These are phyloP conservation scores for Thaumetopoea pityocampa DNA, from an alignment of 1,140 invertebrate species.

Conservation along the genomic window DNA sequence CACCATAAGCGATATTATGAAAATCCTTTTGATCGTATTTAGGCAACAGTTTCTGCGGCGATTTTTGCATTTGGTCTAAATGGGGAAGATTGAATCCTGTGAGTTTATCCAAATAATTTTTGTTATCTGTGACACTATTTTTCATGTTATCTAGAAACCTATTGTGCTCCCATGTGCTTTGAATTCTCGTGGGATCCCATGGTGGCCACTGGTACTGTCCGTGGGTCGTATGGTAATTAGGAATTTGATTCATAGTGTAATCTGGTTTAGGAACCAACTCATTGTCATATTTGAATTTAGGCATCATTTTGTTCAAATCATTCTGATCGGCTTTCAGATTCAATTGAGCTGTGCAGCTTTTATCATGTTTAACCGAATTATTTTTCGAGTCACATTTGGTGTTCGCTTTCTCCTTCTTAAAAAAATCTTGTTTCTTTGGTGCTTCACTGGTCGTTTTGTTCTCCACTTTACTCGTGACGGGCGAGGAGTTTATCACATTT, in stretches of 20 bases:
- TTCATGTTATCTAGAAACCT: constrained; percentile 69
- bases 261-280: constrained; percentile 74
- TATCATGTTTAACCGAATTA: constrained; percentile 64
- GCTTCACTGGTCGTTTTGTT: constrained; percentile 54
- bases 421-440: constrained; percentile 74
- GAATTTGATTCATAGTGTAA: constrained; percentile 77
- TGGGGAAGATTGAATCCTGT: constrained; percentile 76
- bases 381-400: constrained; percentile 64
- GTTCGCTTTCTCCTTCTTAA: constrained; percentile 71
- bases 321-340: constrained; percentile 60
- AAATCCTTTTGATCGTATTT: constrained; percentile 73
- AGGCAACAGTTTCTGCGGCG: constrained; percentile 66
- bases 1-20: constrained; percentile 68
- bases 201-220: constrained; percentile 79
- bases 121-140: constrained; percentile 53
- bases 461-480: constrained; percentile 59
- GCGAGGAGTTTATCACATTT: constrained; percentile 64
- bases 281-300: constrained; percentile 76
- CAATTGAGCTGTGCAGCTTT: constrained; percentile 49
- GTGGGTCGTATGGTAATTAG: constrained; percentile 78
- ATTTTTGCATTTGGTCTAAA: constrained; percentile 74
- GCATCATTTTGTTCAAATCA: constrained; percentile 71
- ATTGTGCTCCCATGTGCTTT: constrained; percentile 69
- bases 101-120: constrained; percentile 72
- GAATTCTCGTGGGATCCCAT: constrained; percentile 76